Evolutionary conservation across 2,888 invertebrate genomes (phyloP).

Genomic region (Sarcophaga rosellei): DNA sequence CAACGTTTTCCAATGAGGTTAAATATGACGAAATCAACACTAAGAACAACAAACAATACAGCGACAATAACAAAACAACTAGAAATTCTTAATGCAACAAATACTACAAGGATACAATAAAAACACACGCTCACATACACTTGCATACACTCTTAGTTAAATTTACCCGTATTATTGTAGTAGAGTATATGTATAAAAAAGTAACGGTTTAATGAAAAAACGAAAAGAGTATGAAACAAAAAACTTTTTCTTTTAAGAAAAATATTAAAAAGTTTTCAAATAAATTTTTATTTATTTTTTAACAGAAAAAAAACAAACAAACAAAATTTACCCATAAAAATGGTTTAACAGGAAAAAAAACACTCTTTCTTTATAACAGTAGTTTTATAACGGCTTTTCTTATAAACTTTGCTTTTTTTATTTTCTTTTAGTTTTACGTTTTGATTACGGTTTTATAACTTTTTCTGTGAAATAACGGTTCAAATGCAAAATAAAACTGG

Average conservation of each 20-base stretch:
- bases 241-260: neutral
- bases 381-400: slow-evolving; percentile 5
- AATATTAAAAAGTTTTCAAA: neutral
- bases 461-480: neutral
- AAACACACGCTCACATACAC: neutral
- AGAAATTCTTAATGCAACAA: slow-evolving; percentile 49
- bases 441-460: neutral
- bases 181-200: neutral
- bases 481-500: too few relatives aligned
- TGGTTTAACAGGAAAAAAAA: neutral
- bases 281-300: neutral
- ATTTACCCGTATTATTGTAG: neutral
- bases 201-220: neutral
- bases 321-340: slow-evolving; percentile 32
- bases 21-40: slow-evolving; percentile 63
- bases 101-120: slow-evolving; percentile 41
- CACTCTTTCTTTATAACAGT: neutral
- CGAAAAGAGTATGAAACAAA: neutral
- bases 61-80: too few relatives aligned
- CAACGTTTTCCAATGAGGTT: slow-evolving; percentile 65
- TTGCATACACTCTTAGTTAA: neutral
- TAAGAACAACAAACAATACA: neutral
- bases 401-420: neutral
- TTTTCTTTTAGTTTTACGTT: neutral
- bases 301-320: neutral